Evolutionary conservation across 2,797 vertebrate genomes (phyloP).

Genomic region (Enteromius paludinosus): DNA sequence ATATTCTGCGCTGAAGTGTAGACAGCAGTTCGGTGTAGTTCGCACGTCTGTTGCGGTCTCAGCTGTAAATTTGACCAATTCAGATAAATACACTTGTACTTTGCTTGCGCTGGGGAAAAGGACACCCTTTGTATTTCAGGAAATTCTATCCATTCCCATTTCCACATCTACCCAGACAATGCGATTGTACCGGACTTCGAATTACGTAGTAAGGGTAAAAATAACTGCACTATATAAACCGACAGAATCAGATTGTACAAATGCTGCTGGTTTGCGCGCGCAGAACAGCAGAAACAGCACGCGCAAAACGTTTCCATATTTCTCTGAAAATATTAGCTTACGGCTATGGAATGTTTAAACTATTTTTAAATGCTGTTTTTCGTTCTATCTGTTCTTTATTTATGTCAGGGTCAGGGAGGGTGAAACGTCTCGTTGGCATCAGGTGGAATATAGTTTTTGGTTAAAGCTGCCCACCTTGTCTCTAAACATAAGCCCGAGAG

Average conservation of each 20-base stretch:
- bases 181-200: conserved; percentile 80
- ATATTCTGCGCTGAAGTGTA: background rate
- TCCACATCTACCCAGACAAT: conserved; percentile 84
- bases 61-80: background rate
- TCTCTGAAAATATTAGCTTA: background rate
- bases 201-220: conserved; percentile 89
- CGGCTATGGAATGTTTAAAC: background rate
- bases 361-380: background rate
- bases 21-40: background rate
- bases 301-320: background rate
- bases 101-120: conserved; percentile 32
- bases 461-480: conserved; percentile 13
- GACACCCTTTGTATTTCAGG: conserved; percentile 76
- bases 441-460: conserved; percentile 33
- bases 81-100: background rate
- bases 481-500: conserved; percentile 47
- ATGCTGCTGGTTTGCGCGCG: background rate
- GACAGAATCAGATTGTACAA: background rate
- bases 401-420: background rate
- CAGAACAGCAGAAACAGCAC: conserved; percentile 77
- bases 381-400: background rate
- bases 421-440: conserved; percentile 1
- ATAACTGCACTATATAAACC: conserved; percentile 75
- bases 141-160: conserved; percentile 86
- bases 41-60: background rate